Evolutionary conservation across 2,113 vertebrate species (phyloP).

Genomic region (Corythornis madagascariensis): DNA sequence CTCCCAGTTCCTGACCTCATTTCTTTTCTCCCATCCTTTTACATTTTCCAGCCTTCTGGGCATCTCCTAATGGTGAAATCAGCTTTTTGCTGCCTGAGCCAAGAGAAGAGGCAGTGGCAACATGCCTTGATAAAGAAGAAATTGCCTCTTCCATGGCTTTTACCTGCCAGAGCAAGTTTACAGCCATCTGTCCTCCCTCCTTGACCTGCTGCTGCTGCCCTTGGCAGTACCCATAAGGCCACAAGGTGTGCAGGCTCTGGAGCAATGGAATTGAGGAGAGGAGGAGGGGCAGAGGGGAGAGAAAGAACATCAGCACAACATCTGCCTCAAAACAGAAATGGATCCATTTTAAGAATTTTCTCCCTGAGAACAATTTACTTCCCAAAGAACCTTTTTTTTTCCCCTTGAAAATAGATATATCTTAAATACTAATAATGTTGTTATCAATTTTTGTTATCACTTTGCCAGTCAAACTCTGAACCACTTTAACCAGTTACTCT

Average conservation of each 20-base stretch:
- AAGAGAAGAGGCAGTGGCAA: not conserved
- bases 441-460: not conserved
- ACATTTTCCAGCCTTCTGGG: not conserved
- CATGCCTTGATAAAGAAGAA: not conserved
- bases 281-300: not conserved
- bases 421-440: not conserved
- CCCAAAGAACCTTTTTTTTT: not conserved
- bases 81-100: not conserved
- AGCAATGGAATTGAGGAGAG: not conserved
- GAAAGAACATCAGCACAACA: not conserved
- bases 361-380: not conserved
- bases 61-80: not conserved
- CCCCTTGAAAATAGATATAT: not conserved
- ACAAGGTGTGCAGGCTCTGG: fast-evolving
- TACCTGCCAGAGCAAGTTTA: not conserved
- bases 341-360: not conserved
- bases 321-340: not conserved
- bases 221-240: not conserved
- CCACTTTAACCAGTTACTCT: not conserved
- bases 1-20: not conserved
- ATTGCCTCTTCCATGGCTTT: not conserved
- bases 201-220: not conserved
- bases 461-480: not conserved
- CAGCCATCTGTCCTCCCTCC: not conserved
- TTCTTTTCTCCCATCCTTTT: not conserved